Evolutionary conservation across 2,888 invertebrate species (phyloP), one percentile per base, ranked within the genome.

Genomic region (Eupelmus urozonus): DNA sequence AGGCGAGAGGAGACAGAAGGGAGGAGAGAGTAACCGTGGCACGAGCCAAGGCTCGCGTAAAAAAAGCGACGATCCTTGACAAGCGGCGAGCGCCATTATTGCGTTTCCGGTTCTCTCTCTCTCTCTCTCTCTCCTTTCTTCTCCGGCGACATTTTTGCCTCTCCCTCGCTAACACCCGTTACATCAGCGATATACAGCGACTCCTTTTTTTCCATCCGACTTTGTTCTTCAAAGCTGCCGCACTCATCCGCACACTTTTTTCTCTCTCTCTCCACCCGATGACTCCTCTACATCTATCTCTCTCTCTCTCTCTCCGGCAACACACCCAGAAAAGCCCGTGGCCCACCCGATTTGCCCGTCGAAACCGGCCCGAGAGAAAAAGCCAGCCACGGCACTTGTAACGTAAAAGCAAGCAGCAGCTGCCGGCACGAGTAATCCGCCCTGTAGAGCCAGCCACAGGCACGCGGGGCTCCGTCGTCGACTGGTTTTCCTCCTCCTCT

Each of bases 31-130:
- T 40, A 1, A 16, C 18, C 11, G 1, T 29, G 34, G 1, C 11
- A 1, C 16, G 34, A 20, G 53, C 5, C n/a, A n/a, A 42, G 9
- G 63, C 7, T 49, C 29, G 60, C 42, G 53, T 72, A 70, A 71
- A 66, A 34, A 34, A 34, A 34, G 9, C 3, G 34, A 2, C 4
- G 55, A 62, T 70, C 57, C 70, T 71, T 77, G 76, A 77, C 71
- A 72, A 77, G 65, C 71, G 65, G 57, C 62, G 55, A 66, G 59
- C 79, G 79, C 79, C 79, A 79, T 79, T 78, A 78, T 69, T 71
- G 53, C 62, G 71, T 66, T 79, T 79, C 75, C 79, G 79, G 79
- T 79, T 51, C 60, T 16, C 29, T 45, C 53, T 29, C 57, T 40
- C 18, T 57, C 57, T 55, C 57, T 20, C 57, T 40, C n/a, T 40